Percentiles rank a stretch among this genome's conserved stretches.
phyloP scores from a whole-genome alignment of 2,888 invertebrate genomes.

The Athalia circularis region DNA sequence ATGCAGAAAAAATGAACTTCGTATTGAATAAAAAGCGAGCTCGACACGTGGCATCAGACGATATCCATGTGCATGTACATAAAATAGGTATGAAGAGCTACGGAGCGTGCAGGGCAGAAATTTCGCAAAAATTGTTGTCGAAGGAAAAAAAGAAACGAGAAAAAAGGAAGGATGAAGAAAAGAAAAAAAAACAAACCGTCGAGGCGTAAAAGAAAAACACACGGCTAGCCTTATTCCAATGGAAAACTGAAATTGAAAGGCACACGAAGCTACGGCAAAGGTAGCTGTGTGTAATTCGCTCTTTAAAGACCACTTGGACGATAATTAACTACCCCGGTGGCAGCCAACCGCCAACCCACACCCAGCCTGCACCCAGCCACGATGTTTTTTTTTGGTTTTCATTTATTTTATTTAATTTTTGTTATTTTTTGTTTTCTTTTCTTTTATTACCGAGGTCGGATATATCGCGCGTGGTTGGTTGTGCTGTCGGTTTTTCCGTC shows the following conservation, averaged over 20 bases:
- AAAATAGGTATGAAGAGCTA: not conserved
- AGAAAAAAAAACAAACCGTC: constrained; percentile 54
- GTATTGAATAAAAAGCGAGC: no score
- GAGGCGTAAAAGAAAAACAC: constrained; percentile 66
- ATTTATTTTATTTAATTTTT: no score
- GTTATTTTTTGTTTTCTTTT: no score
- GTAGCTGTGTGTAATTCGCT: constrained; percentile 73
- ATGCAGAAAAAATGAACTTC: no score
- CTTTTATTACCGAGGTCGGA: constrained; percentile 2
- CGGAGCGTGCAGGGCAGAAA: constrained; percentile 13
- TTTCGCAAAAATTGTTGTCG: constrained; percentile 50
- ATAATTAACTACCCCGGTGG: constrained; percentile 61
- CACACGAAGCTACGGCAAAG: constrained; percentile 59
- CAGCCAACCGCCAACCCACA: constrained; percentile 36
- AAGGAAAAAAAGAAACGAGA: constrained; percentile 51
- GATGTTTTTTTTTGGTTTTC: not conserved
- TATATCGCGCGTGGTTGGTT: constrained; percentile 6
- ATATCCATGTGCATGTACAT: not conserved
- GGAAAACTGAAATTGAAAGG: constrained; percentile 43
- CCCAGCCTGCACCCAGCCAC: constrained; percentile 16
- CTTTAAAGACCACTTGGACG: constrained; percentile 73
- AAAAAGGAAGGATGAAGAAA: not conserved
- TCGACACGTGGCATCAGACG: no score
- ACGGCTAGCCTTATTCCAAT: constrained; percentile 41
- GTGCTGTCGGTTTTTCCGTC: constrained; percentile 6